phyloP scores from a whole-genome alignment of 2,797 vertebrate genomes.

The Loris lydekkerianus region DNA sequence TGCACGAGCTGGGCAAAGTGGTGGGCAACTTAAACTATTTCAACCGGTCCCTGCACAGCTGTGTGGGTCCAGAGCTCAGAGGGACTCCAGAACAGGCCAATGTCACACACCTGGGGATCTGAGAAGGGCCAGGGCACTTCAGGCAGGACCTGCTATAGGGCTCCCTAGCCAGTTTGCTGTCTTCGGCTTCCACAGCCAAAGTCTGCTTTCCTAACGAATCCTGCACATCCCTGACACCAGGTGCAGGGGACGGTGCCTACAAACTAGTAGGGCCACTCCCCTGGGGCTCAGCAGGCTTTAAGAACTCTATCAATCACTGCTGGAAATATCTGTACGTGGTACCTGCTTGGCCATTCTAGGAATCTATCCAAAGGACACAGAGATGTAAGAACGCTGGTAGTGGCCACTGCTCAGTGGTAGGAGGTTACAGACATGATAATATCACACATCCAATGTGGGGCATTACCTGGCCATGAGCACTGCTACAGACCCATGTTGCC shows the following conservation, averaged over 20 bases:
- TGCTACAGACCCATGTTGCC: neutral
- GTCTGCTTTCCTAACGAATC: neutral
- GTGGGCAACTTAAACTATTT: neutral
- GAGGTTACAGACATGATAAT: neutral
- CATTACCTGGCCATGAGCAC: neutral
- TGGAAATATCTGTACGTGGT: neutral
- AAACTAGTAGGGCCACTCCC: neutral
- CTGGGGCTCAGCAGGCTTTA: neutral
- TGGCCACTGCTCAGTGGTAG: neutral
- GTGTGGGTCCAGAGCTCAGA: neutral
- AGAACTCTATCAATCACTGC: neutral
- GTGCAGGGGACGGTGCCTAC: neutral
- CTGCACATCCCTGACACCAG: fast-evolving
- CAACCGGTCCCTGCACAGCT: neutral
- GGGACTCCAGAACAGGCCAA: fast-evolving
- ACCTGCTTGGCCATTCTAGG: neutral
- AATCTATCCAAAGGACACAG: neutral
- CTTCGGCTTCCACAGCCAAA: neutral
- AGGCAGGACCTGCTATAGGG: neutral
- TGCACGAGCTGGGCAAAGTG: neutral
- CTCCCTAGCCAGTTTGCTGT: neutral
- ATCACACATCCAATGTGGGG: fast-evolving
- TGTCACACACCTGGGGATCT: neutral
- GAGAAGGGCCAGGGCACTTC: neutral
- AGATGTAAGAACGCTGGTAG: neutral